Evolutionary conservation across 2,888 invertebrate species (phyloP).

Genomic region (Mallateleia sp.): DNA sequence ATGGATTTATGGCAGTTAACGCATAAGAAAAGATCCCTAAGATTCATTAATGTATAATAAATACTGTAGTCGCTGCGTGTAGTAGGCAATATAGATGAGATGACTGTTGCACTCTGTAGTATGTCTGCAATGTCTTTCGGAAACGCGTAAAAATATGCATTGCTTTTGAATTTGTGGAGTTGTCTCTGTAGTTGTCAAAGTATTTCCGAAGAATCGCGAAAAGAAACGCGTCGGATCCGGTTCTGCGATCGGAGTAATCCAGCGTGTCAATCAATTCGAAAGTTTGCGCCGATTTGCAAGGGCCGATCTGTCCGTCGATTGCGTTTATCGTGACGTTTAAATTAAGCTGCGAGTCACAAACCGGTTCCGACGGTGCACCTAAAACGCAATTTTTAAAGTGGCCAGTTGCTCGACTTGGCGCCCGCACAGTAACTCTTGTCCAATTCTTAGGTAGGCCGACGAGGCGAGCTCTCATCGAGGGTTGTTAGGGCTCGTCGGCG

Average conservation of each 20-base stretch:
- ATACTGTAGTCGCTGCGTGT: conserved; percentile 83
- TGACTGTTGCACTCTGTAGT: conserved; percentile 80
- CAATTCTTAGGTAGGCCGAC: conserved; percentile 88
- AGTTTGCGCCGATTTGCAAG: conserved; percentile 9
- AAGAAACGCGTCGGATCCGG: conserved; percentile 46
- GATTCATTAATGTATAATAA: conserved; percentile 72
- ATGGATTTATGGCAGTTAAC: no score
- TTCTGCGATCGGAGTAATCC: neutral
- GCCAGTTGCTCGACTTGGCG: conserved; percentile 88
- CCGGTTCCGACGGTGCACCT: conserved; percentile 62
- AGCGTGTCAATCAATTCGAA: conserved; percentile 22
- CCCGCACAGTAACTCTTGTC: conserved; percentile 90
- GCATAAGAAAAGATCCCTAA: no score
- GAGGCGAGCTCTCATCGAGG: conserved; percentile 62
- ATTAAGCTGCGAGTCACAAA: conserved; percentile 32
- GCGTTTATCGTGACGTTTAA: conserved; percentile 7
- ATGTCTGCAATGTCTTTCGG: conserved; percentile 74
- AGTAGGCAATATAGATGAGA: conserved; percentile 85
- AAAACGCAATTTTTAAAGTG: conserved; percentile 83
- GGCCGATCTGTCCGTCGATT: conserved; percentile 5
- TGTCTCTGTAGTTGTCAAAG: conserved; percentile 51
- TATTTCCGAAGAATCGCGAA: conserved; percentile 50
- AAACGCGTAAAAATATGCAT: conserved; percentile 53
- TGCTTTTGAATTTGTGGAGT: conserved; percentile 36
- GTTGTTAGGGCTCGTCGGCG: conserved; percentile 79